phyloP scores from a whole-genome alignment of 1,140 invertebrate genomes.

The Aplysia californica region DNA sequence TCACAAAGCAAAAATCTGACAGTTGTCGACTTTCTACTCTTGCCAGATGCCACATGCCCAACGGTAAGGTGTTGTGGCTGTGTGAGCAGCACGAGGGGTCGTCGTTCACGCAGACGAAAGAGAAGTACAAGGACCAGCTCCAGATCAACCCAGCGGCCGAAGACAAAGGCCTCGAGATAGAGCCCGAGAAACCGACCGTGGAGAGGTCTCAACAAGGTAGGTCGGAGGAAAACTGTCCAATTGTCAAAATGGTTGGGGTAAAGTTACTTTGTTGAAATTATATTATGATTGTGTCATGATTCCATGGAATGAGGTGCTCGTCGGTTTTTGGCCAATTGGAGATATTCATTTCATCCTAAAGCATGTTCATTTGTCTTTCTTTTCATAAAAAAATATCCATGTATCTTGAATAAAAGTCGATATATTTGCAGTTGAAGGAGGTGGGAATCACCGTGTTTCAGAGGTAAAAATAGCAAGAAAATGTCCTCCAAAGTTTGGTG shows the following conservation, averaged over 20 bases:
- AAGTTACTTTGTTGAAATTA: neutral
- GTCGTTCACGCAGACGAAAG: slow-evolving; percentile 40
- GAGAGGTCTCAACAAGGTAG: neutral
- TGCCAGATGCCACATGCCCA: slow-evolving; percentile 49
- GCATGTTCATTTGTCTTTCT: neutral
- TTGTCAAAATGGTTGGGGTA: neutral
- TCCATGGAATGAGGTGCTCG: no score
- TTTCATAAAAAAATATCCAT: no score
- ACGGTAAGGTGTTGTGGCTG: slow-evolving; percentile 55
- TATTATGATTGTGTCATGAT: no score
- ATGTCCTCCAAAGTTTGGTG: no score
- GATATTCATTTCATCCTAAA: neutral
- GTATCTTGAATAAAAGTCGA: no score
- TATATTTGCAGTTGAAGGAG: no score
- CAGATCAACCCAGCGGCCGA: neutral
- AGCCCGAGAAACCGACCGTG: neutral
- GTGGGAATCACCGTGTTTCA: no score
- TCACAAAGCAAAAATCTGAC: no score
- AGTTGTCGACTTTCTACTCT: no score
- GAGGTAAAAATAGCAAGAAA: no score
- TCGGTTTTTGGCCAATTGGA: no score
- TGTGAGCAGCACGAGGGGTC: slow-evolving; percentile 47
- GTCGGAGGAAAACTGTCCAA: neutral
- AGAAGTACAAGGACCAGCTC: slow-evolving; percentile 35
- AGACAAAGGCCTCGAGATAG: neutral